Evolutionary conservation across 2,797 vertebrate genomes (phyloP), one percentile per base, ranked within the genome.

Genomic region (Triplophysa yarkandensis): DNA sequence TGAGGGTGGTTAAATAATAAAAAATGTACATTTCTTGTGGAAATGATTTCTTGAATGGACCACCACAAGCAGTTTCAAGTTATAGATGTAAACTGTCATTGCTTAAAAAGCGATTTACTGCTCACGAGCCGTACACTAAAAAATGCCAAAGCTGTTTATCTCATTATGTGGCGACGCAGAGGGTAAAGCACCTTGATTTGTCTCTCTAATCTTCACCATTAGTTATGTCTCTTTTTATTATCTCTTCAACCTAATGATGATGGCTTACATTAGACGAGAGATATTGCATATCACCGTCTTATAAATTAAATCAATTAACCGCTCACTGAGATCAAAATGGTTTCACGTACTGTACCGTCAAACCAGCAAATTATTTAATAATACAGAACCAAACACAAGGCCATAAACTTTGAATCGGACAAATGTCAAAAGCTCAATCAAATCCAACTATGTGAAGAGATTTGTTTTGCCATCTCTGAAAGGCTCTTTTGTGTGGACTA

Each of bases 191-290:
- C 66, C 46, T 52, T 63, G n/a, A 30, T 54, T 62, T 62, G 61
- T 52, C 30, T 72, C 21, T 30, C 34, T 76, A 76, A 80, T 80
- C 74, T 63, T 25, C 2, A 25, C 25, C 73, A 71, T 76, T 80
- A 80, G 58, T 52, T 80, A 58, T 65, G 79, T 77, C 71, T 66
- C 60, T 60, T 77, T 58, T 39, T 77, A 77, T 77, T 77, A 80
- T 64, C 50, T 43, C 43, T 46, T 21, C 23, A 77, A 70, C 46
- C 62, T 74, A 68, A 73, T 27, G 32, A 77, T 71, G 62, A 80
- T 73, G 63, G 52, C 50, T 34, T 54, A 52, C 64, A 77, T 77
- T 69, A 77, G 69, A 66, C 34, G 73, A 77, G 57, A 80, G 69
- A 41, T 54, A 64, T 58, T 64, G 74, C 63, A 61, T 66, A 80